These are phyloP conservation scores for Rachycentron canadum DNA, from an alignment of 2,797 vertebrate species.

Conservation along the genomic window DNA sequence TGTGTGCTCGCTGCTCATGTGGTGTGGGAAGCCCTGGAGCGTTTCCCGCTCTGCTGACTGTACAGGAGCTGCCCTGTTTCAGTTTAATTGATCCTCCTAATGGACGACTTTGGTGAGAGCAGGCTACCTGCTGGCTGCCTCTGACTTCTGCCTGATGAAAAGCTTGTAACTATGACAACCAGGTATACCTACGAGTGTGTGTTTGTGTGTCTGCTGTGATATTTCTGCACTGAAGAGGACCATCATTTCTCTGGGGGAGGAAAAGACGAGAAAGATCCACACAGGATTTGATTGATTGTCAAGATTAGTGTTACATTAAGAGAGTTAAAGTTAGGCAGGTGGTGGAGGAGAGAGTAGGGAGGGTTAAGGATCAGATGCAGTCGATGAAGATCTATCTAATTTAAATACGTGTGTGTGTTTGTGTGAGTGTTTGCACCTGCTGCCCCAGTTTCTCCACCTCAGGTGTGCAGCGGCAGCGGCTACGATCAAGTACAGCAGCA, in stretches of 20 bases:
- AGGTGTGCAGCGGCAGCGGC: slow-evolving; percentile 41
- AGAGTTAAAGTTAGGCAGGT: neutral
- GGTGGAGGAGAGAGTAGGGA: neutral
- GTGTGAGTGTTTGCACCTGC: slow-evolving; percentile 25
- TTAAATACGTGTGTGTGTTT: no score
- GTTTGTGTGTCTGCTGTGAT: neutral
- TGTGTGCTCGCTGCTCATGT: slow-evolving; percentile 40
- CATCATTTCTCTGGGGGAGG: neutral
- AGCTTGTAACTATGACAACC: slow-evolving; percentile 56
- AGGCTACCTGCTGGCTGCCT: slow-evolving; percentile 60
- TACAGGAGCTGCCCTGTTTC: slow-evolving; percentile 43
- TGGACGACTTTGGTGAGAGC: slow-evolving; percentile 44
- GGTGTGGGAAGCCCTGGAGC: slow-evolving; percentile 35
- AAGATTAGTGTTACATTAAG: neutral
- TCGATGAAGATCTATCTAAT: neutral
- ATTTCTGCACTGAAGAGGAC: neutral
- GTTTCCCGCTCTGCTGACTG: slow-evolving; percentile 35
- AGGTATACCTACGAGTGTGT: neutral
- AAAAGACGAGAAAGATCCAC: slow-evolving; percentile 5
- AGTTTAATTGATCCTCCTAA: slow-evolving; percentile 68
- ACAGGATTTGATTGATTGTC: neutral
- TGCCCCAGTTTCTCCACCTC: slow-evolving; percentile 36
- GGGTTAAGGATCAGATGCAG: neutral
- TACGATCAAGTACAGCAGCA: slow-evolving; percentile 8
- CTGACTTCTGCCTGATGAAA: slow-evolving; percentile 35